Percentiles rank a stretch among this genome's conserved stretches.
Evolutionary conservation across 2,113 vertebrate species (phyloP).

Genomic region (Accipiter virgatus): DNA sequence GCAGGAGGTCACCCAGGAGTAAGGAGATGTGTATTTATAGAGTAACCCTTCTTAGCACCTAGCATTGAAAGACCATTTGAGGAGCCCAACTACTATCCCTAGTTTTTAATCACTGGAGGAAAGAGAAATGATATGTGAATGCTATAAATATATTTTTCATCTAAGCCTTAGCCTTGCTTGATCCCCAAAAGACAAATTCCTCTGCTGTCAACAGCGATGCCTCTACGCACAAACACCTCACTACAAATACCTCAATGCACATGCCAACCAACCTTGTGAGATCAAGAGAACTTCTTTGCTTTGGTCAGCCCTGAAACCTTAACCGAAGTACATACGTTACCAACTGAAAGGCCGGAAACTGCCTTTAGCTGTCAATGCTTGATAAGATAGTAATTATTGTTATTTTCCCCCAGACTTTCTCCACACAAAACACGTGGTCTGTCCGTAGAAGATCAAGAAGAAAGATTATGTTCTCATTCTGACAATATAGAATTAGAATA

Average conservation of each 20-base stretch:
- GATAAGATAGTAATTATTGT: not conserved
- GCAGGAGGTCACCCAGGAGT: not conserved
- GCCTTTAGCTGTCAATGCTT: not conserved
- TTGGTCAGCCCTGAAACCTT: not conserved
- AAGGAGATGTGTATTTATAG: not conserved
- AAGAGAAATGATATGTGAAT: not conserved
- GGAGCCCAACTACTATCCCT: not conserved
- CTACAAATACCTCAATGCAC: not conserved
- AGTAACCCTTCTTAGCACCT: not conserved
- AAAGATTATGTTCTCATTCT: not conserved
- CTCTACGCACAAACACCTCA: not conserved
- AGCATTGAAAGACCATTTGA: not conserved
- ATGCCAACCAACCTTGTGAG: not conserved
- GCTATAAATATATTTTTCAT: not conserved
- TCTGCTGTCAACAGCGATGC: not conserved
- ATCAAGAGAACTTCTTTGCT: not conserved
- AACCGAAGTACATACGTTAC: rapidly evolving
- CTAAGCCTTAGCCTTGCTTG: not conserved
- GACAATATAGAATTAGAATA: not conserved
- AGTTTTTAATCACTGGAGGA: not conserved
- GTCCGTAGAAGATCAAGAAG: not conserved
- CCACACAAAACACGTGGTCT: not conserved
- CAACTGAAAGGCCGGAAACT: not conserved
- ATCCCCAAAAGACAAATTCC: not conserved
- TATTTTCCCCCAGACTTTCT: not conserved